A percentile compares a stretch with the other conserved stretches of the same genome.
phyloP scores from a whole-genome alignment of 2,797 vertebrate genomes.

The Lutjanus argentimaculatus region DNA sequence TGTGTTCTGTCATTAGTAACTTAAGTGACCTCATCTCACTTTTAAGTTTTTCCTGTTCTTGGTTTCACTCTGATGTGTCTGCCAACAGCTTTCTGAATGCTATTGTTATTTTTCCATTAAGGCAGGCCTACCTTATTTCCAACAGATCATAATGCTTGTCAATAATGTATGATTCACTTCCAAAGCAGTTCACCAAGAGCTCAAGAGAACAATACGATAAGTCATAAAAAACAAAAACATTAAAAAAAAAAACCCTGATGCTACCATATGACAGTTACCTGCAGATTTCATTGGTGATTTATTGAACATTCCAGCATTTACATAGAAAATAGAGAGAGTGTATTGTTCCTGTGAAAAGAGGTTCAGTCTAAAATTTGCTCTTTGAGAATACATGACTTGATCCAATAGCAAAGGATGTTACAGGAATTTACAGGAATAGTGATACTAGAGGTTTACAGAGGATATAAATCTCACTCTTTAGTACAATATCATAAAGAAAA shows the following conservation, averaged over 20 bases:
- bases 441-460: neutral
- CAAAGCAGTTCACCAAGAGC: conserved; percentile 9
- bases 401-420: neutral
- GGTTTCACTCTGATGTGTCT: neutral
- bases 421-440: neutral
- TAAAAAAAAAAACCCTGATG: neutral
- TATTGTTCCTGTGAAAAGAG: neutral
- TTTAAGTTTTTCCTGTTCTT: neutral
- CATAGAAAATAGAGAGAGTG: neutral
- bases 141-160: conserved; percentile 15
- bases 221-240: neutral
- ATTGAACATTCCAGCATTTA: conserved; percentile 13
- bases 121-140: neutral
- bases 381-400: neutral
- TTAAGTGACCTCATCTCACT: neutral
- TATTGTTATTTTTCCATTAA: conserved; percentile 13
- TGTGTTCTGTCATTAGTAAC: neutral
- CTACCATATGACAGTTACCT: neutral
- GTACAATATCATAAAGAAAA: neutral
- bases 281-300: neutral
- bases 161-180: conserved; percentile 44
- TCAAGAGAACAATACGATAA: neutral
- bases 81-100: neutral
- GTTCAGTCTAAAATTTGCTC: neutral
- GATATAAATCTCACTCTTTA: neutral